phyloP scores from a whole-genome alignment of 2,113 vertebrate genomes.

The Fulica atra region DNA sequence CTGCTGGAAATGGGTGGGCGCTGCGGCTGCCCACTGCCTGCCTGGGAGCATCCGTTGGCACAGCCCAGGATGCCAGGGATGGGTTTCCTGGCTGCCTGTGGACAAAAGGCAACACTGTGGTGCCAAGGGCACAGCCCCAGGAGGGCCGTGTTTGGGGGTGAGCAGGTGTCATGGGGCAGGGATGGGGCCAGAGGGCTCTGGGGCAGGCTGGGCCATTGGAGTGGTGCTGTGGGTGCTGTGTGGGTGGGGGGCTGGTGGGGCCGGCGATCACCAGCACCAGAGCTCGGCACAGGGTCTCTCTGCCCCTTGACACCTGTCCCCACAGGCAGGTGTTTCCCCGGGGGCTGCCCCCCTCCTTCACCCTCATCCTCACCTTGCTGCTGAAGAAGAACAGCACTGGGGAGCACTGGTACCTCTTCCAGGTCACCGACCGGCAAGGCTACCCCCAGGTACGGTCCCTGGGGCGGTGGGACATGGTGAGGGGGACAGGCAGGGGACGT shows the following conservation, averaged over 20 bases:
- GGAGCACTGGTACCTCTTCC: constrained; percentile 89
- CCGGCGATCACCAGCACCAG: accelerated
- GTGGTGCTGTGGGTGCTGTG: not conserved
- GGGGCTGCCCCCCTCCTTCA: constrained; percentile 88
- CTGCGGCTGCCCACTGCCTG: not conserved
- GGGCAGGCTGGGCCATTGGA: not conserved
- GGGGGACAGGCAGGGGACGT: accelerated
- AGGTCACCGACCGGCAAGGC: constrained; percentile 87
- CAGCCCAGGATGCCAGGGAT: not conserved
- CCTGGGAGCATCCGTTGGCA: accelerated
- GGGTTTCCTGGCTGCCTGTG: not conserved
- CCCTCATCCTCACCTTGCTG: constrained; percentile 87
- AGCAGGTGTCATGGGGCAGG: not conserved
- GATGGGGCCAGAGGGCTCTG: not conserved
- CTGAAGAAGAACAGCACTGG: constrained; percentile 89
- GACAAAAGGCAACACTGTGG: accelerated
- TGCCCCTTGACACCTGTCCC: not conserved
- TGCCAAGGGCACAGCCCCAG: accelerated
- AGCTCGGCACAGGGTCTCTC: accelerated
- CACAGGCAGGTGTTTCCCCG: constrained; percentile 87
- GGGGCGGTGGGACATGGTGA: accelerated
- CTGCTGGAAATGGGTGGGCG: not conserved
- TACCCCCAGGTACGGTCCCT: constrained; percentile 86
- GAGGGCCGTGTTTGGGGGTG: not conserved
- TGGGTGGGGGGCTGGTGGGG: not conserved